Base-by-base conservation (phyloP, 2,113 vertebrate species). In the Smithornis capensis region DNA sequence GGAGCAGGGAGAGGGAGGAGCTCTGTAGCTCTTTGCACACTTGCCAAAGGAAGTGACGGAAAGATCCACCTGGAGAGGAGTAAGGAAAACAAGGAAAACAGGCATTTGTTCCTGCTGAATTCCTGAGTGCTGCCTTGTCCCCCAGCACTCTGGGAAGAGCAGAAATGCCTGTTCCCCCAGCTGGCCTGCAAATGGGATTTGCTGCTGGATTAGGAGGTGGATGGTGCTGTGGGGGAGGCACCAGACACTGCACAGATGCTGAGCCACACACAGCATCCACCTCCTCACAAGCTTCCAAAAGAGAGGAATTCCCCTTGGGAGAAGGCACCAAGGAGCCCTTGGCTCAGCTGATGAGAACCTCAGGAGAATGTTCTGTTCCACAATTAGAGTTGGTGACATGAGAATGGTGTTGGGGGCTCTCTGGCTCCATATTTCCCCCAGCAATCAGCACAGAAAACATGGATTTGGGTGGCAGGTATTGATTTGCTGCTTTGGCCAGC, bases 41-140 rank as follows among this genome's bases (percentile, higher is more conserved):
- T 97, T 99, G 99, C 99, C 99, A 99, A 40, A 99, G 97, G 97
- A 99, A 99, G 97, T 99, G 99, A 63, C 99, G 98, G 97, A 99
- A 99, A 29, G 99, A 99, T 75, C 99, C 99, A 92, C 99, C 99
- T 99, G 97, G 28, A 68, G 94, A 33, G 96, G 74, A 97, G 38
- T 19, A 55, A 2, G 25, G 25, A 45, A 49, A 42, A 35, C 29
- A 55, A 12, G 60, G 55, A 42, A 35, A 76, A 37, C 4, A 9
- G 3, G 35, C 47, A 14, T 62, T 89, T 62, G n/a, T 4, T 56
- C 49, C 67, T 24, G 69, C 65, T 78, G 29, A 42, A 28, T 25
- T 31, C 87, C 4, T 1, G 27, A 38, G 21, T 15, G 47, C 44
- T 75, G 73, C 65, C 71, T 52, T 79, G 65, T 44, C 53, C 53